A percentile compares a stretch with the other conserved stretches of the same genome.
phyloP scores from a whole-genome alignment of 2,113 vertebrate genomes.

The Thalassoma bifasciatum region DNA sequence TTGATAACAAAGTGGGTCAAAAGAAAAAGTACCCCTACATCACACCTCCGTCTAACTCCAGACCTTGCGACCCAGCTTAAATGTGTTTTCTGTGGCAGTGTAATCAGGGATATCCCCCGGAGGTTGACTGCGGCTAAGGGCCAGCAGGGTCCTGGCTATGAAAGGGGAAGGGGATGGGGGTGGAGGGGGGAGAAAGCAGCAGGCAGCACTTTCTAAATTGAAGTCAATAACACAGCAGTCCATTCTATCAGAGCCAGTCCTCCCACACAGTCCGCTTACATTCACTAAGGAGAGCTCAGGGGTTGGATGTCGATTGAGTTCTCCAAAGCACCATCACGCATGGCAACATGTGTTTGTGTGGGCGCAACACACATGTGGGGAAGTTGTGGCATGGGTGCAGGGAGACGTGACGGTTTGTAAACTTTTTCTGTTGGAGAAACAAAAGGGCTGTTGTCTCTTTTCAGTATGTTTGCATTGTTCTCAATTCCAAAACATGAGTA shows the following conservation, averaged over 20 bases:
- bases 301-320: constrained; percentile 67
- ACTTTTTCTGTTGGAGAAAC: neutral
- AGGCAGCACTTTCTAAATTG: constrained; percentile 81
- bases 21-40: neutral
- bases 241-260: constrained; percentile 69
- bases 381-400: neutral
- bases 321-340: constrained; percentile 46
- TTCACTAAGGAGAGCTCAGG: constrained; percentile 61
- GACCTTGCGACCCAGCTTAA: constrained; percentile 59
- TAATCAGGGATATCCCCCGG: constrained; percentile 71
- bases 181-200: constrained; percentile 33
- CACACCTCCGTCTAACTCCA: constrained; percentile 11
- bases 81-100: constrained; percentile 71
- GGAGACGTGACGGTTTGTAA: neutral
- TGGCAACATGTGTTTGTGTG: constrained; percentile 58
- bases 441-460: neutral
- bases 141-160: constrained; percentile 51
- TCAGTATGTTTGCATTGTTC: neutral
- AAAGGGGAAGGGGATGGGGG: constrained; percentile 15
- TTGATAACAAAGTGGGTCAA: constrained; percentile 7
- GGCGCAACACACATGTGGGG: constrained; percentile 28
- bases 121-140: constrained; percentile 52
- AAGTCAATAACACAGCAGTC: constrained; percentile 80
- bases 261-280: constrained; percentile 67
- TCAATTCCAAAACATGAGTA: neutral